Conservation (phyloP, 2,113 vertebrate species). For the Hippotragus niger region DNA sequence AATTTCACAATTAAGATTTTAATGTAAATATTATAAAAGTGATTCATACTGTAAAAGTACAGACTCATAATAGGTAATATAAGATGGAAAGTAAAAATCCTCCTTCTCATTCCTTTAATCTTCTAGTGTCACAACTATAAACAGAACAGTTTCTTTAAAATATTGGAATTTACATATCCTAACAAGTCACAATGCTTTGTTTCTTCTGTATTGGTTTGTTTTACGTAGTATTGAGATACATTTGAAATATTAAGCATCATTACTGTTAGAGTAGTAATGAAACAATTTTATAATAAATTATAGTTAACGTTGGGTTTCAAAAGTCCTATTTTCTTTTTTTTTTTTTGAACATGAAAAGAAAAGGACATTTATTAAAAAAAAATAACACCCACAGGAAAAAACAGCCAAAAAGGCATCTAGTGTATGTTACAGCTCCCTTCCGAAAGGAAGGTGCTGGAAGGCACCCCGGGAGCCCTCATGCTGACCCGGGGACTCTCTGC, state of each 20-base stretch:
- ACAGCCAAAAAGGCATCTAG: not conserved
- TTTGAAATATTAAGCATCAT: not conserved
- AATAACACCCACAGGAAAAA: not conserved
- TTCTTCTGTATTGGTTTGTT: conserved; percentile 17
- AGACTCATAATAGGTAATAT: not conserved
- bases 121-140: not conserved
- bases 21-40: conserved; percentile 39
- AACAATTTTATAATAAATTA: conserved; percentile 40
- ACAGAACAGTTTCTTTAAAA: not conserved
- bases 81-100: not conserved
- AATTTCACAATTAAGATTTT: not conserved
- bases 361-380: not conserved
- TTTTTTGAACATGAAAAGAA: not conserved
- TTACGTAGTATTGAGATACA: not conserved
- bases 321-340: not conserved
- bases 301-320: not conserved
- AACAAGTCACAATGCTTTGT: not conserved
- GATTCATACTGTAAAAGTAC: not conserved
- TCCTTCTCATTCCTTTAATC: not conserved
- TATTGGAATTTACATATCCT: conserved; percentile 3
- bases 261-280: not conserved
- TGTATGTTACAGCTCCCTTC: accelerated
- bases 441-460: not conserved
- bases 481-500: accelerated
- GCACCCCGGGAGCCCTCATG: not conserved